Evolutionary conservation across 1,140 invertebrate species (phyloP), one percentile per base, ranked within the genome.

Genomic region (Drosophila biarmipes): DNA sequence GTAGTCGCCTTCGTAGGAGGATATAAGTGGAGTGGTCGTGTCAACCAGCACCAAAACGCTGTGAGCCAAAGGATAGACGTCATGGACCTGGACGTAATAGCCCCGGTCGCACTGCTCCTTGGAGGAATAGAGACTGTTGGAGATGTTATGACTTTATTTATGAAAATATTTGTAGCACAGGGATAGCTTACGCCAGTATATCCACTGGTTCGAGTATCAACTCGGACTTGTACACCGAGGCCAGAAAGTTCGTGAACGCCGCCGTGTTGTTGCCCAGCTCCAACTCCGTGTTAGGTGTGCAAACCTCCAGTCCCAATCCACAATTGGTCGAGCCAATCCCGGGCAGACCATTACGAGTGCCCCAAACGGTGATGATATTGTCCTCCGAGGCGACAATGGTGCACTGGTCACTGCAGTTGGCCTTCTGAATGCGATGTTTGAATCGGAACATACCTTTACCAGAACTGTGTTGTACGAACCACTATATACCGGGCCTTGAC

Each of bases 331-430:
- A 76, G 0, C 73, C 80, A 19, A 91, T 78, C 3, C 92, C 75
- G 55, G 92, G 81, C 80, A 93, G 49, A 0, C 92, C 90, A 90
- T 93, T 93, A 6, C 93, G 92, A 12, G 94, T 93, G 17, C 96
- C 96, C 95, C 96, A 96, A 64, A 96, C 94, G 52, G 95, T 94
- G 2, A 96, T 92, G 57, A 95, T 94, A 86, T 96, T 95, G 61
- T 96, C 94, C 19, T 93, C 90, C 2, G 95, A 95, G 37, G 93
- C 93, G 37, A 94, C 94, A 27, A 95, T 92, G 1, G 95, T 95
- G 76, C 94, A 96, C 35, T 94, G 94, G 31, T 95, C 93, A 21
- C 95, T 95, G 92, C 95, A 95, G 62, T 94, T 92, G 15, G 76
- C 85, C 48, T 81, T 84, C 91, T 91, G 45, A 19, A 35, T 17